Percentiles rank a stretch among this genome's conserved stretches.
These are phyloP conservation scores for Takifugu ocellatus DNA, from an alignment of 2,797 vertebrate genomes.

Conservation along the genomic window DNA sequence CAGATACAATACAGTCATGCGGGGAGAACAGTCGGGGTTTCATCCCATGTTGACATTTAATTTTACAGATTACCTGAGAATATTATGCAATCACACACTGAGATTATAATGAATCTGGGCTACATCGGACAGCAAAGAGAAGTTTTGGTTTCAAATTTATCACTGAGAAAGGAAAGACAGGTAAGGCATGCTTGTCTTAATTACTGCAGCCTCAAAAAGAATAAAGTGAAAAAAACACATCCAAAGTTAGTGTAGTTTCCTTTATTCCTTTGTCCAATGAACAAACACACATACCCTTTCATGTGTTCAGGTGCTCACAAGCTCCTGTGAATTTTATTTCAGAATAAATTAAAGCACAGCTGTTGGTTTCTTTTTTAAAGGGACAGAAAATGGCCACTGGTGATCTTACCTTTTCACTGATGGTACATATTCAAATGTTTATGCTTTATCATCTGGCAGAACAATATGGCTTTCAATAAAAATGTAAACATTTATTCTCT, in stretches of 20 bases:
- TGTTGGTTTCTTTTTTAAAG: constrained; percentile 38
- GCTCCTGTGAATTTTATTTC: constrained; percentile 21
- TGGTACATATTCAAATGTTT: constrained; percentile 29
- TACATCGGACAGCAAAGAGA: too few species aligned
- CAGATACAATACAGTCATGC: too few species aligned
- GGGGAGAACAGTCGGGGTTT: neutral
- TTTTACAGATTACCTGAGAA: constrained; percentile 3
- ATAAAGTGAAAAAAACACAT: constrained; percentile 31
- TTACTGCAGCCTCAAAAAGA: constrained; percentile 15
- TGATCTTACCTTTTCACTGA: constrained; percentile 12
- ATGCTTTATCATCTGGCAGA: constrained; percentile 33
- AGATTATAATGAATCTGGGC: too few species aligned
- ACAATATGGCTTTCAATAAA: constrained; percentile 49
- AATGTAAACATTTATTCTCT: constrained; percentile 32
- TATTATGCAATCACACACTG: neutral
- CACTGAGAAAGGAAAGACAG: constrained; percentile 7
- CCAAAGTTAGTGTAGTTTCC: constrained; percentile 46
- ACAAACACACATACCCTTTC: constrained; percentile 39
- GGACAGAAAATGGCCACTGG: constrained; percentile 27
- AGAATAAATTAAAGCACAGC: constrained; percentile 70
- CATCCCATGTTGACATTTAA: neutral
- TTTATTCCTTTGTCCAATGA: constrained; percentile 69
- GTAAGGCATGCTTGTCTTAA: constrained; percentile 6
- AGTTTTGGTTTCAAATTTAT: too few species aligned
- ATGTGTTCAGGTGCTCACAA: constrained; percentile 9